Base-by-base conservation (phyloP, 2,113 vertebrate genomes). In the Macrotis lagotis region DNA sequence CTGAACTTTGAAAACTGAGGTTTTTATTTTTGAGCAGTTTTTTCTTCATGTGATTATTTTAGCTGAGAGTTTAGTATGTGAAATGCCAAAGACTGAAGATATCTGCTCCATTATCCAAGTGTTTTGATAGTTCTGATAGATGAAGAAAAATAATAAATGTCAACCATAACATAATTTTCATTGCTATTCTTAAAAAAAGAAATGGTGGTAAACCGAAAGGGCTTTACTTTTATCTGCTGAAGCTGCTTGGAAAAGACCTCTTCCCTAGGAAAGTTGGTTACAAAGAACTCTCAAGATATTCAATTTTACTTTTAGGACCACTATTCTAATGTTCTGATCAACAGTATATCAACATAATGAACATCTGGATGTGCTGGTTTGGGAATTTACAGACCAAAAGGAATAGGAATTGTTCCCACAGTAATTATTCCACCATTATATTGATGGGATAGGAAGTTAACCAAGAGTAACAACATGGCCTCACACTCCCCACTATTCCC, bases 401-500 rank as follows among this genome's bases (percentile, higher is more conserved):
- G 19, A 83, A 19, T 83, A 19, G n/a, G 66, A 83, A 83, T 83
- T 44, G 6, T 83, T 44, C 19, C n/a, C n/a, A 22, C 8, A 44
- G 37, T 0, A 19, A n/a, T n/a, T n/a, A n/a, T n/a, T n/a, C n/a
- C 22, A 44, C 14, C 66, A 83, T 83, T 44, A 19, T 83, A 83
- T n/a, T 24, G 7, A 83, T 44, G 16, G 11, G 8, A 66, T 28
- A 16, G 55, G 26, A 92, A 44, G 25, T 24, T 92, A 10, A 10
- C 16, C 37, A 10, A 93, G 90, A 24, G 53, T 94, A 88, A 91
- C 48, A 91, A 66, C 49, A 50, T 44, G 51, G 53, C 91, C 90
- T 50, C 90, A 91, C 94, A 93, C 0, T 93, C 26, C 92, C 25
- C 50, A 92, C 91, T 53, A 89, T 74, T 52, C 50, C 91, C 93